Base-by-base conservation (phyloP, 92 coral and sea anemone species). In the Scolanthus callimorphus region DNA sequence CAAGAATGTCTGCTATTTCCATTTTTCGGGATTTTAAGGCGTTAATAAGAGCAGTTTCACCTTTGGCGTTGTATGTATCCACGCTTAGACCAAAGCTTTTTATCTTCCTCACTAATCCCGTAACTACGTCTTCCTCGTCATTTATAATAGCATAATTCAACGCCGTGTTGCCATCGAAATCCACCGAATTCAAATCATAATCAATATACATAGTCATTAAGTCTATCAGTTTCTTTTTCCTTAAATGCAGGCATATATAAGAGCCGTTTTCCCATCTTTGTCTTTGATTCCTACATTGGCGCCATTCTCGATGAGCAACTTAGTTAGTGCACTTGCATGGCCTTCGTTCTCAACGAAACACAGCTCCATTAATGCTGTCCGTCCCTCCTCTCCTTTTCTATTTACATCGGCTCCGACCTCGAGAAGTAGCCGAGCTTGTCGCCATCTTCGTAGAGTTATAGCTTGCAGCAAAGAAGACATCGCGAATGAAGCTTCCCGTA, bases 301-400 rank as follows among this genome's bases (percentile, higher is more conserved):
- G 21, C 90, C 95, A 58, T 59, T 87, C 51, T 78, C 73, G 20
- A 87, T 60, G 44, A 87, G 90, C 45, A 53, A 45, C 37, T 62
- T 87, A 11, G 95, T 85, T 25, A 87, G 49, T 9, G 62, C 83
- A 53, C 62, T 43, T 19, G 90, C 80, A 63, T 55, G 73, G 0
- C 58, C 73, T 51, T 87, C 83, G 77, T 78, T 62, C 67, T 83
- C 86, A 47, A 77, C 71, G 83, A 87, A 87, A 69, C 95, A 87
- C 11, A 87, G 48, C 17, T 87, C 95, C 55, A 83, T 82, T 19
- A 87, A 55, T 15, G 90, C 65, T 0, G 95, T 82, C 11, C 90
- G 61, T 27, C 76, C 75, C 55, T 83, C 70, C 24, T 29, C 29
- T 22, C 82, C 77, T 25, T 79, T 65, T 29, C 90, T 66, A 57